phyloP scores from a whole-genome alignment of 1,140 invertebrate genomes.

The Sweltsa coloradensis region DNA sequence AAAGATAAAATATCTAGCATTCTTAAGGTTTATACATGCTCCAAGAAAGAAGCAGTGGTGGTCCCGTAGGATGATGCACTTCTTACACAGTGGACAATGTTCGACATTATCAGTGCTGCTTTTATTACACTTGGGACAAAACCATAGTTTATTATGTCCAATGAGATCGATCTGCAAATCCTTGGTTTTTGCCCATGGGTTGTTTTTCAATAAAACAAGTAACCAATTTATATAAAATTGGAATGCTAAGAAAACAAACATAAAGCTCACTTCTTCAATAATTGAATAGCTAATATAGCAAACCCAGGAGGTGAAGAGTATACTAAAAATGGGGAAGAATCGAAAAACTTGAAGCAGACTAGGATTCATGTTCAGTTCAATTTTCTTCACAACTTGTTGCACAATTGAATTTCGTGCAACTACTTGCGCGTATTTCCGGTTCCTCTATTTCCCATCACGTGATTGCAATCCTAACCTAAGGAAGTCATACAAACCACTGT shows the following conservation, averaged over 20 bases:
- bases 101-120: neutral
- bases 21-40: conserved; percentile 5
- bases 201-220: neutral
- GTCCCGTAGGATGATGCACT: conserved; percentile 5
- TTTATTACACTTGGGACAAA: conserved; percentile 6
- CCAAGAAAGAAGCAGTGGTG: conserved; percentile 11
- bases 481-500: no score
- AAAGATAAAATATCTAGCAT: conserved; percentile 7
- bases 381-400: no score
- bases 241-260: neutral
- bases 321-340: no score
- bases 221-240: conserved; percentile 1
- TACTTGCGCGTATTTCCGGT: no score
- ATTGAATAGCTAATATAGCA: neutral
- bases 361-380: no score
- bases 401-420: no score
- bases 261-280: neutral
- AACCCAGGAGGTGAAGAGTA: conserved; percentile 2
- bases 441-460: no score
- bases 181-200: no score
- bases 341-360: no score
- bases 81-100: conserved; percentile 9
- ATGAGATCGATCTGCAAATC: no score
- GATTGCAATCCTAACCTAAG: no score
- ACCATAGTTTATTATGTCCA: conserved; percentile 6